These are phyloP conservation scores for Diarsia brunnea DNA, from an alignment of 2,888 invertebrate species.

Conservation along the genomic window DNA sequence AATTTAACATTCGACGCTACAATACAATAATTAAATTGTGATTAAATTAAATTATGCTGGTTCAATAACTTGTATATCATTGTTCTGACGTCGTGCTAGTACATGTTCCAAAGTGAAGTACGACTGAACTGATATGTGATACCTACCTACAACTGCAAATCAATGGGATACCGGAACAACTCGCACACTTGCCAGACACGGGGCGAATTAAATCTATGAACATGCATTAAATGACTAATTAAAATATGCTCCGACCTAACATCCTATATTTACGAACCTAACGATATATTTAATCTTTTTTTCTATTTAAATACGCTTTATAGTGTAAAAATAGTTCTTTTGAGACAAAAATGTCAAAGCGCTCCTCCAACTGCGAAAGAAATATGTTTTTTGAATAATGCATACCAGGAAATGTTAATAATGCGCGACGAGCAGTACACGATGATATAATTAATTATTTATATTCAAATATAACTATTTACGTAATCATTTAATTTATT, in stretches of 20 bases:
- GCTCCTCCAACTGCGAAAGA: conserved; percentile 72
- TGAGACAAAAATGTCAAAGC: conserved; percentile 83
- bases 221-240: conserved; percentile 89
- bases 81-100: conserved; percentile 53
- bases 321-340: conserved; percentile 89
- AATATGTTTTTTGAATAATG: conserved; percentile 65
- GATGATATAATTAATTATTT: conserved; percentile 11
- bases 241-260: conserved; percentile 88
- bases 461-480: conserved; percentile 71
- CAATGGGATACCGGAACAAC: conserved; percentile 72
- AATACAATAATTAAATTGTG: conserved; percentile 66
- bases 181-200: conserved; percentile 77
- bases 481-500: conserved; percentile 64
- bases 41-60: conserved; percentile 67
- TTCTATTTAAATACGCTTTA: conserved; percentile 81
- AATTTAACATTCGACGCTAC: conserved; percentile 58
- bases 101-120: conserved; percentile 58
- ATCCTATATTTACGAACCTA: conserved; percentile 87
- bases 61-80: conserved; percentile 48
- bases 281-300: conserved; percentile 84
- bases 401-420: conserved; percentile 80
- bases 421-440: conserved; percentile 79
- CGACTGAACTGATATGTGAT: conserved; percentile 78
- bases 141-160: conserved; percentile 75
- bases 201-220: conserved; percentile 86